Evolutionary conservation across 2,888 invertebrate species (phyloP), one percentile per base, ranked within the genome.

Genomic region (Euzetes globulus): DNA sequence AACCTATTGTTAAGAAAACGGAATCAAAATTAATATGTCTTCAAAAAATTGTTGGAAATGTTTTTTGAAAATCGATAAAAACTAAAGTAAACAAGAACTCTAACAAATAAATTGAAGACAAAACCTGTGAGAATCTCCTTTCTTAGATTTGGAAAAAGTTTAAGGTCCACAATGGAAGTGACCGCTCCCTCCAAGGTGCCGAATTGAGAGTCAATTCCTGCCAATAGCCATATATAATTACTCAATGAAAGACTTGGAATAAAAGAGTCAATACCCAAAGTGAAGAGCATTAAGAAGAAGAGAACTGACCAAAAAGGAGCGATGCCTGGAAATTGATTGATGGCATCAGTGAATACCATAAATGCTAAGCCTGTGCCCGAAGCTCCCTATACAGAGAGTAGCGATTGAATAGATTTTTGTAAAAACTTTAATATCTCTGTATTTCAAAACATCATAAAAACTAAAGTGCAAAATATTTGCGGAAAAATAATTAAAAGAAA

Each of bases 341-440:
- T 96, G 9, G 97, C 97, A 84, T 97, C 95, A 0, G 97, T 96
- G 85, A 96, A 97, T 79, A 96, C 94, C 77, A 96, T 95, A 83
- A 97, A 97, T 0, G 96, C 97, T 75, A 97, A 84, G 0, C 97
- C 97, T 0, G 96, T 95, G 29, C 97, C 97, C 2, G 95, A 92
- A 0, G 95, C 96, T 7, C 95, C 93, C 96, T 96, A 85, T 63
- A 29, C 11, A 19, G 22, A 27, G 27, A 3, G 19, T 27, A 22
- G 27, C 45, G 58, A 9, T 25, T 50, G 50, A 50, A 50, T n/a
- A n/a, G 19, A 50, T 50, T n/a, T n/a, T 15, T 19, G 17, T 50
- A 50, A 50, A 50, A 50, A 50, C 19, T 50, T 50, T 19, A 50
- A 50, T 50, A 19, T 47, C 3, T 50, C 11, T 41, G 7, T 13